Evolutionary conservation across 1,140 invertebrate species (phyloP).

Genomic region (Drosophila hydei): DNA sequence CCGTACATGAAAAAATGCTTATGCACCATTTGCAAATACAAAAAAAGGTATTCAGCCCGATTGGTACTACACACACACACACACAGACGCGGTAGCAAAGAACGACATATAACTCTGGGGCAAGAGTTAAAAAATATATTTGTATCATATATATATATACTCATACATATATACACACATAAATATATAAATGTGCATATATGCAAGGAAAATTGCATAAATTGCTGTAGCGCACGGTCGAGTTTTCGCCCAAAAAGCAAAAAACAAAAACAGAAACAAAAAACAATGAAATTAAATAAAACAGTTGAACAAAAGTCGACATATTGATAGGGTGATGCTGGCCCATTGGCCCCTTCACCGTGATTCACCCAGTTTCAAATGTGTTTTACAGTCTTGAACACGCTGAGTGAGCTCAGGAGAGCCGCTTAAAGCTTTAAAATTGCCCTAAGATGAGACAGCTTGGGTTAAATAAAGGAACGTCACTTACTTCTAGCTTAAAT

Average conservation of each 20-base stretch:
- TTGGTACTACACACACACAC: constrained; percentile 55
- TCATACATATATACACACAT: constrained; percentile 4
- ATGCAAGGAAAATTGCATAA: constrained; percentile 58
- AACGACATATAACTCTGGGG: constrained; percentile 67
- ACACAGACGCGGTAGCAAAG: constrained; percentile 49
- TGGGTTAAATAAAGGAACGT: no score
- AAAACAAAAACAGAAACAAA: constrained; percentile 21
- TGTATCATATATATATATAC: background rate
- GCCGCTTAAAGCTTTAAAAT: constrained; percentile 51
- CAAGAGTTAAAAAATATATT: constrained; percentile 52
- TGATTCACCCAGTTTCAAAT: constrained; percentile 46
- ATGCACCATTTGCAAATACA: constrained; percentile 74
- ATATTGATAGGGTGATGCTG: constrained; percentile 45
- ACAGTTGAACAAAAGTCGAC: constrained; percentile 47
- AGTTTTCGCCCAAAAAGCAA: constrained; percentile 20
- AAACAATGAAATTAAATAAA: background rate
- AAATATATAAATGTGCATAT: constrained; percentile 29
- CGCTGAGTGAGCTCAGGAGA: background rate
- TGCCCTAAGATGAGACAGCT: background rate
- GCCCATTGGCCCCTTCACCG: constrained; percentile 20
- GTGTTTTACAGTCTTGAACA: constrained; percentile 30
- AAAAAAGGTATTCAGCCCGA: constrained; percentile 76
- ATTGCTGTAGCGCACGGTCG: constrained; percentile 43
- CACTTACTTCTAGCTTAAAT: background rate
- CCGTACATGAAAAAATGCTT: constrained; percentile 73